These are phyloP conservation scores for Heliconius nattereri DNA, from an alignment of 1,140 invertebrate species.

Conservation along the genomic window DNA sequence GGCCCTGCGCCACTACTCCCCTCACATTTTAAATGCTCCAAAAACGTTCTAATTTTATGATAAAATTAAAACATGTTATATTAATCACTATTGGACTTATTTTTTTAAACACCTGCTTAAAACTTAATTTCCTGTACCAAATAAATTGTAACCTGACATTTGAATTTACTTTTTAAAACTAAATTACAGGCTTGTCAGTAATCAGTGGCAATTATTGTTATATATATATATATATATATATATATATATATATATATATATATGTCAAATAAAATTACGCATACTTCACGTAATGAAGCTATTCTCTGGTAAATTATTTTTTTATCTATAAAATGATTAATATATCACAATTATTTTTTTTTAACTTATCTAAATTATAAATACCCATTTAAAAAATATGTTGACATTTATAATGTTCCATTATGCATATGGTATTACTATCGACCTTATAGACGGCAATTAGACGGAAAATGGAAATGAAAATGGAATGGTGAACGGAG, in stretches of 20 bases:
- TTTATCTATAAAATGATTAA: background rate
- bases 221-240: background rate
- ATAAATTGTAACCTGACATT: background rate
- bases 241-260: background rate
- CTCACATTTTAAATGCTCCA: background rate
- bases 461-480: background rate
- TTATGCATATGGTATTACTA: background rate
- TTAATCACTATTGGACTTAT: background rate
- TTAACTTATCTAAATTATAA: too few relatives aligned
- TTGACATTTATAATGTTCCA: too few relatives aligned
- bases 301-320: background rate
- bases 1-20: too few relatives aligned
- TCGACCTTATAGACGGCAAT: background rate
- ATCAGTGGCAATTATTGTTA: background rate
- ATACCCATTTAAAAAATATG: background rate
- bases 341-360: background rate
- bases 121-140: background rate
- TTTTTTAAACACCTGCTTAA: background rate
- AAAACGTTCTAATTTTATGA: background rate
- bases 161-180: background rate
- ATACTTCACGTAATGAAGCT: background rate
- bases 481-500: background rate
- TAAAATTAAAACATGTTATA: background rate
- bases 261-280: background rate
- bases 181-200: background rate